phyloP scores from a whole-genome alignment of 2,113 vertebrate species.

The Ovis canadensis region DNA sequence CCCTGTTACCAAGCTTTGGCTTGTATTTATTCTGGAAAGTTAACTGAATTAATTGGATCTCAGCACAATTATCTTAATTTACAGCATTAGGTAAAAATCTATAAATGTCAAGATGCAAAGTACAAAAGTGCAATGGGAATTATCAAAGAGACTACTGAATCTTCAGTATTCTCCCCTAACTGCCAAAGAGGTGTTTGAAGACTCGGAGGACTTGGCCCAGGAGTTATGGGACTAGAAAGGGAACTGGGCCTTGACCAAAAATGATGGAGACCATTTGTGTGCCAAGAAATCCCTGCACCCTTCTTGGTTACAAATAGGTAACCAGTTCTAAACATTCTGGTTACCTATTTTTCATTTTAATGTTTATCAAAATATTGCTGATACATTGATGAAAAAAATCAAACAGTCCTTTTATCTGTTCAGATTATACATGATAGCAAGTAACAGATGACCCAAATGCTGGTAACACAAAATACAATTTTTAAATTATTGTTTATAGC shows the following conservation, averaged over 20 bases:
- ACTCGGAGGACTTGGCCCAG: background rate
- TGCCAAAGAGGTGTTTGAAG: background rate
- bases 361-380: background rate
- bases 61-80: slow-evolving; percentile 76
- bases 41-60: slow-evolving; percentile 55
- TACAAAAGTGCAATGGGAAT: background rate
- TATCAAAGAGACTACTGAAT: fast-evolving
- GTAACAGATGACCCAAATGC: background rate
- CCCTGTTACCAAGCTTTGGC: background rate
- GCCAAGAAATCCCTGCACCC: background rate
- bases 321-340: background rate
- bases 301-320: background rate
- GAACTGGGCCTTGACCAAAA: background rate
- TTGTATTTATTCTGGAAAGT: slow-evolving; percentile 40
- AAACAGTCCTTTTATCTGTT: background rate
- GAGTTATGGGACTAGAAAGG: background rate
- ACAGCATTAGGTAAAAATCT: slow-evolving; percentile 80
- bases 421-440: background rate
- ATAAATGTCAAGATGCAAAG: slow-evolving; percentile 72
- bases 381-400: background rate
- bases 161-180: background rate
- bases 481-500: background rate
- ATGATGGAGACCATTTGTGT: no score
- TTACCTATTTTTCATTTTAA: background rate
- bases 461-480: background rate